Base-by-base conservation (phyloP, 2,888 invertebrate species). In the Fragum fragum region DNA sequence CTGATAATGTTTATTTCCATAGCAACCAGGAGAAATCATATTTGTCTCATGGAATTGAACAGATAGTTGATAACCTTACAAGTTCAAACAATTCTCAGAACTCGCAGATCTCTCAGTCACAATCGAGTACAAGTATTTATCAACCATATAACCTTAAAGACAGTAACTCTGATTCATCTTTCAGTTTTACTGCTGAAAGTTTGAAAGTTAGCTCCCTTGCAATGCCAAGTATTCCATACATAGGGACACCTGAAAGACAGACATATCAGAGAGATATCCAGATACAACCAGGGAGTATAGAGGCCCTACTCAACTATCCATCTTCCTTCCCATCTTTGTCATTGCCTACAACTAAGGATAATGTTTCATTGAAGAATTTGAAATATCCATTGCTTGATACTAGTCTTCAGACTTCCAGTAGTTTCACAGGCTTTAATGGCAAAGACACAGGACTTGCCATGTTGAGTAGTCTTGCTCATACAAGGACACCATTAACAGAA, bases 11-110 rank as follows among this genome's bases (percentile, higher is more conserved):
- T 1, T 66, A 42, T 21, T 42, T 23, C 66, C n/a, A 18, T 7
- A 42, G 21, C 42, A 42, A 42, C 36, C 66, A 66, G 21, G 66
- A 66, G 21, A 66, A 42, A 66, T 18, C 42, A 0, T 66, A 42
- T 36, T 23, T 66, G 23, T 66, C 66, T 14, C 66, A 66, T 42
- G 26, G 66, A n/a, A 66, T 66, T 14, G 66, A 66, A 42, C 66
- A 66, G 42, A 66, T 66, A 21, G 66, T 66, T 39, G 66, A 66
- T 23, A 66, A 42, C 21, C 16, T 66, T 23, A 7, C 66, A 7
- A 36, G 66, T 6, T n/a, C 32, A n/a, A 66, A 23, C n/a, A 36
- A 61, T 26, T 21, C 57, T 6, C 21, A 28, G 29, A 32, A 26
- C 26, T 29, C 28, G 18, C 61, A 28, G 21, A 36, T 18, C 18